Evolutionary conservation across 2,113 vertebrate genomes (phyloP).

Genomic region (Steatornis caripensis): DNA sequence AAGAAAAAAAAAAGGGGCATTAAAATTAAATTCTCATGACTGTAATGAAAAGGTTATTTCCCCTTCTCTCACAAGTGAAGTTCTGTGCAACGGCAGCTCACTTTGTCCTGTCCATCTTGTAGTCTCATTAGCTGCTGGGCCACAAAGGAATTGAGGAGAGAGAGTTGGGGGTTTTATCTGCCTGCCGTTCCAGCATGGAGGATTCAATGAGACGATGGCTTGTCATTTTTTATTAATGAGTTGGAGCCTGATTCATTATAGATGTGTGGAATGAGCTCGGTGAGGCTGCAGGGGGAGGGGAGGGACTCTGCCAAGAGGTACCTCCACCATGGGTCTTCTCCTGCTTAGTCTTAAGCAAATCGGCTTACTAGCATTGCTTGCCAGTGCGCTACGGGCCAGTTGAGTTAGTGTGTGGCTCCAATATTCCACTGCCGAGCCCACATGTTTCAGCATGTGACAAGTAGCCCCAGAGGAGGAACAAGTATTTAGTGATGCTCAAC

Average conservation of each 20-base stretch:
- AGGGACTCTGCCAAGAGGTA: not conserved
- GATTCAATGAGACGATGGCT: conserved; percentile 73
- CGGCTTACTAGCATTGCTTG: not conserved
- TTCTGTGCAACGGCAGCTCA: conserved; percentile 8
- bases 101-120: conserved; percentile 49
- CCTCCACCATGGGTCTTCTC: not conserved
- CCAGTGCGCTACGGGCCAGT: not conserved
- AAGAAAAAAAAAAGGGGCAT: not conserved
- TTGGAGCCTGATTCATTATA: conserved; percentile 75
- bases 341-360: not conserved
- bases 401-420: accelerated
- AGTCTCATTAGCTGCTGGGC: conserved; percentile 65
- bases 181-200: not conserved
- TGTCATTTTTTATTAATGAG: conserved; percentile 81
- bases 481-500: not conserved
- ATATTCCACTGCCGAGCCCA: not conserved
- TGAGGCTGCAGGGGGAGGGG: conserved; percentile 42
- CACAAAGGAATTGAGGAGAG: conserved; percentile 56
- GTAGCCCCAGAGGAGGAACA: not conserved
- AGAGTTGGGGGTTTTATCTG: conserved; percentile 57
- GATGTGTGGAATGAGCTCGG: conserved; percentile 66
- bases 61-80: conserved; percentile 17
- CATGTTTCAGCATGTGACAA: accelerated
- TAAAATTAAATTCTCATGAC: conserved; percentile 41
- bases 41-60: conserved; percentile 55